These are phyloP conservation scores for Solea senegalensis DNA, from an alignment of 2,113 vertebrate species.

Conservation along the genomic window DNA sequence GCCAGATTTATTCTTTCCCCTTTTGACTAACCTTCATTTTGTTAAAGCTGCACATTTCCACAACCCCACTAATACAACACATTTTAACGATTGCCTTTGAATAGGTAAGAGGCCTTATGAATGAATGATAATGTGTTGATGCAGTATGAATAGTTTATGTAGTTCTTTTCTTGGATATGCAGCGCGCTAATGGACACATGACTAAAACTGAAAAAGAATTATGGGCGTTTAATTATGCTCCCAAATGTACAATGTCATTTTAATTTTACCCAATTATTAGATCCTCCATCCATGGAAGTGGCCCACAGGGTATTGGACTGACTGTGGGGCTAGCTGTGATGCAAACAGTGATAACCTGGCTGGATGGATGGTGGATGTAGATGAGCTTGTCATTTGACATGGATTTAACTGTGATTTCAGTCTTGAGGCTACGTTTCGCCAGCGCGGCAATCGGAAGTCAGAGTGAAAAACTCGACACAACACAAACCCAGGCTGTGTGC, in stretches of 20 bases:
- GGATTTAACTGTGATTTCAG: constrained; percentile 42
- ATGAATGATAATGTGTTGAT: background rate
- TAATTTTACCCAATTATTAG: background rate
- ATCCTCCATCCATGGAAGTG: background rate
- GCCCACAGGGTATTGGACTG: background rate
- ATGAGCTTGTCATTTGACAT: constrained; percentile 55
- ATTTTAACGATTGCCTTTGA: background rate
- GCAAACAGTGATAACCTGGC: constrained; percentile 12
- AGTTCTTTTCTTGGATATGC: background rate
- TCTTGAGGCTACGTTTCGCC: constrained; percentile 40
- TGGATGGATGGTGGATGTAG: constrained; percentile 16
- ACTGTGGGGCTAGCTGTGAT: background rate
- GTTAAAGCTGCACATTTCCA: background rate
- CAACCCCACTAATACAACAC: background rate
- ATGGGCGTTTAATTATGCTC: background rate
- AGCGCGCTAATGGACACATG: background rate
- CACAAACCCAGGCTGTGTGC: constrained; percentile 16
- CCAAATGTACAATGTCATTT: background rate
- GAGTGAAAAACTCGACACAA: constrained; percentile 40
- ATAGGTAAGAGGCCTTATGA: background rate
- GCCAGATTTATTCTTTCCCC: too few species aligned
- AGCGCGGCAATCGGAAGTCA: constrained; percentile 30
- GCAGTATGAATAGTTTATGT: constrained; percentile 1
- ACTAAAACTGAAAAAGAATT: background rate
- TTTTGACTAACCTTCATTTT: background rate